Evolutionary conservation across 2,113 vertebrate species (phyloP), one percentile per base, ranked within the genome.

Genomic region (Sturnus vulgaris): DNA sequence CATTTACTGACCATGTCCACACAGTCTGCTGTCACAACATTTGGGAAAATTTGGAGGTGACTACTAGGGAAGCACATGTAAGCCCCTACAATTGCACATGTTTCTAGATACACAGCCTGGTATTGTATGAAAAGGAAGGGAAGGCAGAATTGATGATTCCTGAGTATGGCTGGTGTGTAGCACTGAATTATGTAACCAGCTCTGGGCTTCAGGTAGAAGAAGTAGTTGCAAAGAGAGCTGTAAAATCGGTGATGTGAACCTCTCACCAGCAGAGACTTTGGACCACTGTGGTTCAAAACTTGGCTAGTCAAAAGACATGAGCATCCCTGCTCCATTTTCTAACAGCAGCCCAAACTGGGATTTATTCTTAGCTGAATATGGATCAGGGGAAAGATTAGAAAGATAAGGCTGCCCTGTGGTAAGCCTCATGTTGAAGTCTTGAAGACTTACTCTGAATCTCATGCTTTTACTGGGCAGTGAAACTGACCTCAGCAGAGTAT

Each of bases 51-150:
- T 2, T 46, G 1, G 2, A 2, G 20, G 3, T 65, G n/a, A 25
- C 75, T 75, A 5, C 31, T 22, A 17, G 11, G 55, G 33, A 76
- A 37, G 30, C 7, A 4, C 5, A 1, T 4, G 20, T 66, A 55
- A 59, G 18, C 25, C 15, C 15, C 23, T 50, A 22, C 17, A 39
- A 2, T 20, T 61, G 37, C 6, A 17, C 4, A 2, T 70, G 16
- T 78, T 60, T 16, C 11, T 23, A 16, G 50, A 20, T 71, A 18
- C 19, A 6, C 59, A 30, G 17, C 12, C 46, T 46, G 31, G 5
- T 65, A 16, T 30, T 0, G 0, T 53, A 23, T 2, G 1, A 50
- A 65, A 71, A 59, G 27, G 19, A 78, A 33, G 23, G 47, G 30
- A 88, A 80, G 28, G 40, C 22, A 77, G 63, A 81, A 24, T 1